Conservation (phyloP, 2,888 invertebrate genomes). For the Gibbula magus region DNA sequence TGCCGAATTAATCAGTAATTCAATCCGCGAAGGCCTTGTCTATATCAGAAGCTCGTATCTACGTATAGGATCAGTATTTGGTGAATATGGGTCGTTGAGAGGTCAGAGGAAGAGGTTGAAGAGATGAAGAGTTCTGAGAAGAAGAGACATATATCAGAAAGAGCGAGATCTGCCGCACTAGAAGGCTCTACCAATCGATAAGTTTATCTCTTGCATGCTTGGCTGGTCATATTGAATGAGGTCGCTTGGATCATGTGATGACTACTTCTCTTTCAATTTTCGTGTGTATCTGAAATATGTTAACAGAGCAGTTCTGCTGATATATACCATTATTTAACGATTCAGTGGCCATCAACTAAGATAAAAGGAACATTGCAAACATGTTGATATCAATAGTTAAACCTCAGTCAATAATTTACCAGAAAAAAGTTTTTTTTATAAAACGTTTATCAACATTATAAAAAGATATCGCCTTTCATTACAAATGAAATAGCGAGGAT, state of each 20-base stretch:
- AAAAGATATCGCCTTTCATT: no score
- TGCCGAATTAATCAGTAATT: conserved; percentile 6
- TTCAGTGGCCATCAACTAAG: no score
- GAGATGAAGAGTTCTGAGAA: neutral
- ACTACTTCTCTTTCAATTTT: neutral
- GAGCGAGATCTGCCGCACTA: neutral
- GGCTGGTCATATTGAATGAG: neutral
- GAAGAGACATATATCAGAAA: neutral
- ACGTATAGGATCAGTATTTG: neutral
- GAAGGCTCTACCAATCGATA: neutral
- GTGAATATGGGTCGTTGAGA: neutral
- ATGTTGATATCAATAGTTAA: no score
- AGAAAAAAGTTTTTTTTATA: no score
- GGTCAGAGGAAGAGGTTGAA: neutral
- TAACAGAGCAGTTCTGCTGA: no score
- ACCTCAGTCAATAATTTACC: no score
- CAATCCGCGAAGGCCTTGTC: neutral
- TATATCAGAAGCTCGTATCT: neutral
- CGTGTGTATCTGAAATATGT: no score
- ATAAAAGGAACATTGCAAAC: no score
- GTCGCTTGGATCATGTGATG: neutral
- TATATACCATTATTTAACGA: no score
- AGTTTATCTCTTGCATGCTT: neutral
- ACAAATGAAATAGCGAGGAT: no score
- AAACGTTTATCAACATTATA: no score